phyloP scores from a whole-genome alignment of 2,113 vertebrate species.

The Toxostoma redivivum region DNA sequence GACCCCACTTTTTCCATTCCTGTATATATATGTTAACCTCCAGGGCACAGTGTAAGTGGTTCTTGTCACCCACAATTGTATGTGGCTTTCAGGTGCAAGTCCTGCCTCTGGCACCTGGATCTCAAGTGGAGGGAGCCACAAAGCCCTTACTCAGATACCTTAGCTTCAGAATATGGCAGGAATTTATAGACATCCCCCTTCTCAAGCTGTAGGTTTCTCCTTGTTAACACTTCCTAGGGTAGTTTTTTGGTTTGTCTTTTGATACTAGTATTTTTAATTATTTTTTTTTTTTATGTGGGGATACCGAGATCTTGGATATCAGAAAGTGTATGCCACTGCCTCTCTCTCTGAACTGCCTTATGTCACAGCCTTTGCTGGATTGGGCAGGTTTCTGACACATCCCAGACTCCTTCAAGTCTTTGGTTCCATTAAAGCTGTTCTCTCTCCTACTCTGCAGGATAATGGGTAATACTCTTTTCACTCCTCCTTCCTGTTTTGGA shows the following conservation, averaged over 20 bases:
- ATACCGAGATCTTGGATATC: not conserved
- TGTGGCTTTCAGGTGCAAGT: fast-evolving
- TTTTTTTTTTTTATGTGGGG: not conserved
- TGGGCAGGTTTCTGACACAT: not conserved
- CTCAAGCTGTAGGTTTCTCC: not conserved
- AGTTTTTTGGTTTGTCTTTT: not conserved
- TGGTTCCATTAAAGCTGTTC: not conserved
- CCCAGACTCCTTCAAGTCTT: not conserved
- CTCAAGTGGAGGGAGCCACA: not conserved
- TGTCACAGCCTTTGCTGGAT: not conserved
- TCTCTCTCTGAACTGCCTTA: not conserved
- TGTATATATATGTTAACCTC: not conserved
- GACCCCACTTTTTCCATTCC: not conserved
- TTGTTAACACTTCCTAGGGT: not conserved
- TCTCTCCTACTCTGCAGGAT: not conserved
- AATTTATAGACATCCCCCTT: not conserved
- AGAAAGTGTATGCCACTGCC: not conserved
- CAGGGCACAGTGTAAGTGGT: not conserved
- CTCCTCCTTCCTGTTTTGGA: not conserved
- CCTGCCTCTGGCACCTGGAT: not conserved
- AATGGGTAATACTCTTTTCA: not conserved
- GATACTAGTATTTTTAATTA: not conserved
- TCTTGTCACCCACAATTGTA: not conserved
- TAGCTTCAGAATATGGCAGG: not conserved
- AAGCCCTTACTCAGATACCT: not conserved